These are phyloP conservation scores for Coleophora flavipennella DNA, from an alignment of 2,888 invertebrate species.

Conservation along the genomic window DNA sequence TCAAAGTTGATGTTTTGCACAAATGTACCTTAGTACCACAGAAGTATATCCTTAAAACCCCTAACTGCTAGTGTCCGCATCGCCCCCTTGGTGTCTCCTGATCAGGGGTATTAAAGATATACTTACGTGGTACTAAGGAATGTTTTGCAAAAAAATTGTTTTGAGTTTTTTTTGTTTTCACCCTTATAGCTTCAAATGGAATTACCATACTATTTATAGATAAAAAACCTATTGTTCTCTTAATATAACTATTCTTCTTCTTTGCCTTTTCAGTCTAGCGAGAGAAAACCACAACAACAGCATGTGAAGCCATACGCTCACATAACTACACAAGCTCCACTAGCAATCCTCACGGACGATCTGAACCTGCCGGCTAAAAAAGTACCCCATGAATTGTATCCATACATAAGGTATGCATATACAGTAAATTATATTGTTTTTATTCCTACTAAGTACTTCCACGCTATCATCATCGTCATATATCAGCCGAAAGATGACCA, in stretches of 20 bases:
- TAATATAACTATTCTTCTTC: too few relatives aligned
- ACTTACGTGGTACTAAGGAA: too few relatives aligned
- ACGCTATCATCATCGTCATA: too few relatives aligned
- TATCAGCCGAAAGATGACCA: too few relatives aligned
- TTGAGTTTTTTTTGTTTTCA: too few relatives aligned
- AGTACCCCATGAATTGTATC: slow-evolving; percentile 79
- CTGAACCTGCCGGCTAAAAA: slow-evolving; percentile 76
- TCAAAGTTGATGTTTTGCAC: neutral
- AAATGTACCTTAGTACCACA: neutral
- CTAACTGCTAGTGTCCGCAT: too few relatives aligned
- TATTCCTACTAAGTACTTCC: too few relatives aligned
- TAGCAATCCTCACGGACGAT: slow-evolving; percentile 85
- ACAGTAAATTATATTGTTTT: too few relatives aligned
- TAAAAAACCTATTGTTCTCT: too few relatives aligned
- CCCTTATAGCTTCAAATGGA: too few relatives aligned
- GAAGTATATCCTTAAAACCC: neutral
- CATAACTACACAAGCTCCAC: slow-evolving; percentile 78
- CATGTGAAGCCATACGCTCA: slow-evolving; percentile 78
- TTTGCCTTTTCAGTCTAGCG: slow-evolving; percentile 27
- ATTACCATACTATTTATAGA: too few relatives aligned
- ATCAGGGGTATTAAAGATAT: neutral
- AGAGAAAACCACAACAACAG: slow-evolving; percentile 18
- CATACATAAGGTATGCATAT: slow-evolving; percentile 75
- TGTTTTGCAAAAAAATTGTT: too few relatives aligned
- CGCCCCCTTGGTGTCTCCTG: neutral